Base-by-base conservation (phyloP, 2,888 invertebrate species). In the Ashinkailepas kermadecensis region DNA sequence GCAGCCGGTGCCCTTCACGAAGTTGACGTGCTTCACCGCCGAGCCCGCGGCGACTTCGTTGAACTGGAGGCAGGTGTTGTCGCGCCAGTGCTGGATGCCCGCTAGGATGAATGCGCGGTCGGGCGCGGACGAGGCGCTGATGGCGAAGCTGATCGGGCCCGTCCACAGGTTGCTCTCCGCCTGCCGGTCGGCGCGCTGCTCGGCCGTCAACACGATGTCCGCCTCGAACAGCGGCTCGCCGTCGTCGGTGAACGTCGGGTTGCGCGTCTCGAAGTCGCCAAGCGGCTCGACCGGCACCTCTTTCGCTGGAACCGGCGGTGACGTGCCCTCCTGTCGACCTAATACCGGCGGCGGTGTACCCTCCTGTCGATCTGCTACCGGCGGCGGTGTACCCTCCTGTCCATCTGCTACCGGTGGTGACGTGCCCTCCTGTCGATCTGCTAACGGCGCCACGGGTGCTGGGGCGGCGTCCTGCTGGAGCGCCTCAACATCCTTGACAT, bases 21-120 rank as follows among this genome's bases (percentile, higher is more conserved):
- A 74, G 54, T 18, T 6, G 54, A 74, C 2, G 21, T 74, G 74
- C 13, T 11, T 10, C 54, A 8, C 18, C 7, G 15, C 4, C 10
- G 54, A 15, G 64, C 86, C 85, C 13, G 74, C 82, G n/a, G 80
- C 81, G 21, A 85, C 83, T 11, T 85, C 86, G 57, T 83, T 82
- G 82, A 87, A 86, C 12, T 83, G 83, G 65, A 87, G 85, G 81
- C 87, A 87, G 11, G 83, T 81, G 23, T 58, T 15, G 21, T 79
- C 67, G 23, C 79, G 64, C 78, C 78, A 82, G 67, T 83, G 81
- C 12, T 39, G 15, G 15, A 83, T 82, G 12, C 39, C 82, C 10
- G 65, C 82, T 8, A 21, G 65, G n/a, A 81, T 64, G 39, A 1
- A 18, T 0, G 15, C 12, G 6, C 70, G 67, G 65, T 80, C 39